Base-by-base conservation (phyloP, 2,113 vertebrate species). In the Rhombomys opimus region DNA sequence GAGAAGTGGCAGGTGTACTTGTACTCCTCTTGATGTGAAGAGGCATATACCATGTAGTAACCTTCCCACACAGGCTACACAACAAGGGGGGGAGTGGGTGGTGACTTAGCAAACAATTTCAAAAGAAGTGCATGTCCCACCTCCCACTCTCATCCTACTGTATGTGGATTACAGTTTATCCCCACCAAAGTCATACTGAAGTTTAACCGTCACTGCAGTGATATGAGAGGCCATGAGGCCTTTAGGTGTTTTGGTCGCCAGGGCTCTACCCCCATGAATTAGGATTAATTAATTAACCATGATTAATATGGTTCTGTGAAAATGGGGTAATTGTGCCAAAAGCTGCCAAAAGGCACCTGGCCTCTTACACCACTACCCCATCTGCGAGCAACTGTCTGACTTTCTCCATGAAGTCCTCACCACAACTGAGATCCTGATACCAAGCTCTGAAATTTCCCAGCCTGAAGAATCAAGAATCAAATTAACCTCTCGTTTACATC, bases 41-140 rank as follows among this genome's bases (percentile, higher is more conserved):
- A 41, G 61, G 30, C 23, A 18, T 3, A 1, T 6, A 13, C 9
- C 13, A 4, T 12, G 1, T 38, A 14, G 61, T 3, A 14, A 32
- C 30, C 12, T 50, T 50, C 22, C 32, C 88, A 18, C 65, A 50
- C 5, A 0, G 54, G 11, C 41, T 35, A 70, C 30, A 77, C 30
- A 4, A 50, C 25, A 3, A 1, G 2, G 30, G 50, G 11, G 18
- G 18, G 12, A 52, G 15, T 52, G 30, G 12, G 2, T 4, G 5
- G 41, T 9, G 23, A 38, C 38, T 7, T 46, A 50, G 57, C 38
- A 52, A 38, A 17, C 0, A 0, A 61, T 38, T 50, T 73, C 68
- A 35, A n/a, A 38, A 57, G 88, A 41, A 38, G 68, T 32, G 0
- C 0, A 13, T 4, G 46, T 1, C 18, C 11, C 1, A 70, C 15